phyloP scores from a whole-genome alignment of 1,140 invertebrate species.

The Oryzaephilus surinamensis region DNA sequence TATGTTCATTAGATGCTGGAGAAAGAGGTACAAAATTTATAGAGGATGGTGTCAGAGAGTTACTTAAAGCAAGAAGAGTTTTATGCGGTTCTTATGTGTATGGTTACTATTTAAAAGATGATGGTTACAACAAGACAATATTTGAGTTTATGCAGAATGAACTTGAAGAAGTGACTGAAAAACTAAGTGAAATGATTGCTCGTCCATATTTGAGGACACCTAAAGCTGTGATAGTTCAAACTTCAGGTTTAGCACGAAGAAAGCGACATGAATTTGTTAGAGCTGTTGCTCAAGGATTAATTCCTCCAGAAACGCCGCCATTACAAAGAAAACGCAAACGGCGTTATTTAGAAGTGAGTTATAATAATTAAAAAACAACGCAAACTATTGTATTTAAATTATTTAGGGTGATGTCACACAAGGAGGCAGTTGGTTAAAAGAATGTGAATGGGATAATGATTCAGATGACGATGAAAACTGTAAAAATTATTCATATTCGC shows the following conservation, averaged over 20 bases:
- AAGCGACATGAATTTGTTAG: constrained; percentile 55
- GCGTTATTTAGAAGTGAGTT: constrained; percentile 38
- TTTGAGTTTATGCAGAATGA: constrained; percentile 68
- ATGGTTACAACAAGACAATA: constrained; percentile 55
- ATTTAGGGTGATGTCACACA: constrained; percentile 30
- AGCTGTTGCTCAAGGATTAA: constrained; percentile 53
- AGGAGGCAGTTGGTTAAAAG: constrained; percentile 37
- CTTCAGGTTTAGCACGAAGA: constrained; percentile 45
- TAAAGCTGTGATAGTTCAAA: constrained; percentile 49
- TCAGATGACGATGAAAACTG: constrained; percentile 44
- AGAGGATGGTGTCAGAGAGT: constrained; percentile 52
- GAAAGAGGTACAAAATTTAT: constrained; percentile 45
- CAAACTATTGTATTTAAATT: constrained; percentile 5
- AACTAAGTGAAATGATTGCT: constrained; percentile 55
- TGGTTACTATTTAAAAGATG: constrained; percentile 55
- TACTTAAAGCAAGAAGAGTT: constrained; percentile 52
- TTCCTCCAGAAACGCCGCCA: constrained; percentile 55
- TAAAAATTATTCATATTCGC: constrained; percentile 18
- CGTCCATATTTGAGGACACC: constrained; percentile 54
- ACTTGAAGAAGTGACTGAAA: constrained; percentile 55
- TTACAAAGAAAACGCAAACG: constrained; percentile 39
- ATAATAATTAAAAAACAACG: neutral
- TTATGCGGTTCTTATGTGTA: constrained; percentile 59
- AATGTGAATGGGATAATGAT: constrained; percentile 51
- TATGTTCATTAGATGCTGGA: constrained; percentile 32